Percentiles rank a stretch among this genome's conserved stretches.
phyloP scores from a whole-genome alignment of 1,140 invertebrate species.

The Frieseomelitta varia region DNA sequence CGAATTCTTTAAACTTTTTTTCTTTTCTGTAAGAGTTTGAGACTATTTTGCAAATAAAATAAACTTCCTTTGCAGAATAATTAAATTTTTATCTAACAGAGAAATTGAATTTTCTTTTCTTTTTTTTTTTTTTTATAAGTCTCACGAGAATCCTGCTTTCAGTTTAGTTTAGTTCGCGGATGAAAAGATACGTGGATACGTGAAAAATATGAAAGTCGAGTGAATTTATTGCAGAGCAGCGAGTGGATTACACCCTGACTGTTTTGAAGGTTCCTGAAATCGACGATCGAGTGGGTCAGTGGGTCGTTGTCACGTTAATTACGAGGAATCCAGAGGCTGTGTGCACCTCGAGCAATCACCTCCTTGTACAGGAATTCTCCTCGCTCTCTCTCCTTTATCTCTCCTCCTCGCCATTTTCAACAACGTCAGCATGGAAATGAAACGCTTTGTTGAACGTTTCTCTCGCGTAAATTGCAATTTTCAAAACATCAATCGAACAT shows the following conservation, averaged over 20 bases:
- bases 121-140: not conserved
- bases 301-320: slow-evolving; percentile 77
- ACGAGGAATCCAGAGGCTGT: slow-evolving; percentile 70
- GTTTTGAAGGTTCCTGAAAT: slow-evolving; percentile 58
- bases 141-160: not conserved
- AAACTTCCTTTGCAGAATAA: not conserved
- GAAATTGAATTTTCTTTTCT: not conserved
- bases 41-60: not conserved
- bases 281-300: slow-evolving; percentile 76
- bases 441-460: not conserved
- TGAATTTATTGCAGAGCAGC: not conserved
- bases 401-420: slow-evolving; percentile 18
- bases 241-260: not conserved
- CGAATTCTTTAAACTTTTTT: not conserved
- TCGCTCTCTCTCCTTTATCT: not conserved
- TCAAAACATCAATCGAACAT: not conserved
- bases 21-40: not conserved
- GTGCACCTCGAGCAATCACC: slow-evolving; percentile 47
- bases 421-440: not conserved
- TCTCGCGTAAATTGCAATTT: not conserved
- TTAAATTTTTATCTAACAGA: not conserved
- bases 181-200: not conserved
- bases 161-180: not conserved
- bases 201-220: not conserved
- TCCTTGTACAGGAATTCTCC: slow-evolving; percentile 35